These are phyloP conservation scores for Corythornis cristatus DNA, from an alignment of 2,113 vertebrate species.

Conservation along the genomic window DNA sequence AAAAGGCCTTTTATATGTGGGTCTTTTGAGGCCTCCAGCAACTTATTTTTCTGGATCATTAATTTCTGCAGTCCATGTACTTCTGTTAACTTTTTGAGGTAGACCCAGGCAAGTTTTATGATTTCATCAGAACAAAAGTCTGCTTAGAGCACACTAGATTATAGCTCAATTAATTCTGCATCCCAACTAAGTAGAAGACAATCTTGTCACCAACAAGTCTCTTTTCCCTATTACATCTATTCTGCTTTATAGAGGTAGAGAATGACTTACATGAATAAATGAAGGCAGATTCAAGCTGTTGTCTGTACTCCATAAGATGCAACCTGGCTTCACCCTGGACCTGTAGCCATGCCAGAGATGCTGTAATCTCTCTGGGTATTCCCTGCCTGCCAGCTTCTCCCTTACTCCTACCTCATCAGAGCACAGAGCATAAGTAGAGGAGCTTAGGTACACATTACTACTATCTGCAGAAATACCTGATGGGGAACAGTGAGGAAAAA, in stretches of 20 bases:
- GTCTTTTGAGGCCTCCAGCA: background rate
- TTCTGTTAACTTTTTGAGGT: background rate
- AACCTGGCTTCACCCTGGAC: background rate
- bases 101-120: background rate
- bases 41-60: background rate
- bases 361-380: background rate
- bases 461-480: background rate
- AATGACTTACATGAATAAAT: background rate
- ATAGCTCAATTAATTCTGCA: conserved; percentile 11
- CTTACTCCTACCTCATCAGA: background rate
- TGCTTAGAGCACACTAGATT: background rate
- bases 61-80: background rate
- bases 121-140: conserved; percentile 11
- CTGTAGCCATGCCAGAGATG: background rate
- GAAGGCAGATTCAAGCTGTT: background rate
- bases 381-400: background rate
- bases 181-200: conserved; percentile 2
- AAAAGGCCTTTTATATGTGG: background rate
- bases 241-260: background rate
- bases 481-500: background rate
- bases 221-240: background rate
- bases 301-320: background rate
- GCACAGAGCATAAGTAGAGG: background rate
- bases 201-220: background rate
- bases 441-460: background rate